Percentiles rank a stretch among this genome's conserved stretches.
These are phyloP conservation scores for Plebejus argus DNA, from an alignment of 2,888 invertebrate genomes.

Conservation along the genomic window DNA sequence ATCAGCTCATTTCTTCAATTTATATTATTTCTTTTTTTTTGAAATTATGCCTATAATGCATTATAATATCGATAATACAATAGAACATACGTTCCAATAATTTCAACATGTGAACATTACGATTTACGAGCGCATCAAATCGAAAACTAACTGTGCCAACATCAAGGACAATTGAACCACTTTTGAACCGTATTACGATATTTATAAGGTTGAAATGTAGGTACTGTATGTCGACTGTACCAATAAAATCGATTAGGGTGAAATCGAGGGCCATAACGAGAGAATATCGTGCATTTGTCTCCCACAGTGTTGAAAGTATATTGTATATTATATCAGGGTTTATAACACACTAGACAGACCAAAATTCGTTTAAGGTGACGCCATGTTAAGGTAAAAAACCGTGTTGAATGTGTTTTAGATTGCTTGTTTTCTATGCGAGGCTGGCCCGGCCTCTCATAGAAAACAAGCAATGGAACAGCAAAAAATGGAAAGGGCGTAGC, in stretches of 20 bases:
- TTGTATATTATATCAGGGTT: slow-evolving; percentile 51
- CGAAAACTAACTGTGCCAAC: background rate
- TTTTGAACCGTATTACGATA: background rate
- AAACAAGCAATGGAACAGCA: no score
- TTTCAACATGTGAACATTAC: slow-evolving; percentile 14
- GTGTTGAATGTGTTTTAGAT: no score
- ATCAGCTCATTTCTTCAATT: no score
- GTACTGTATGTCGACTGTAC: slow-evolving; percentile 33
- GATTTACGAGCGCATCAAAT: slow-evolving; percentile 5
- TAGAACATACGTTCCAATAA: background rate
- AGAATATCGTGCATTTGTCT: slow-evolving; percentile 74
- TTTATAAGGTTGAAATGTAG: background rate
- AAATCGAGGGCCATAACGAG: slow-evolving; percentile 65
- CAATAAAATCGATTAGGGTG: slow-evolving; percentile 70
- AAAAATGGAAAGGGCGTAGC: no score
- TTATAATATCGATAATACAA: no score
- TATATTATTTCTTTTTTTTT: no score
- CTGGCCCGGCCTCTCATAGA: no score
- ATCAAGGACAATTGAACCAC: background rate
- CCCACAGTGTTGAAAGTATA: slow-evolving; percentile 65
- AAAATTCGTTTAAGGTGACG: no score
- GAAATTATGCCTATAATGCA: no score
- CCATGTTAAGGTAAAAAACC: no score
- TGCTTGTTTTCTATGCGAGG: no score
- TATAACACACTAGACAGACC: no score